Evolutionary conservation across 1,140 invertebrate genomes (phyloP).

Genomic region (Anoplophora glabripennis): DNA sequence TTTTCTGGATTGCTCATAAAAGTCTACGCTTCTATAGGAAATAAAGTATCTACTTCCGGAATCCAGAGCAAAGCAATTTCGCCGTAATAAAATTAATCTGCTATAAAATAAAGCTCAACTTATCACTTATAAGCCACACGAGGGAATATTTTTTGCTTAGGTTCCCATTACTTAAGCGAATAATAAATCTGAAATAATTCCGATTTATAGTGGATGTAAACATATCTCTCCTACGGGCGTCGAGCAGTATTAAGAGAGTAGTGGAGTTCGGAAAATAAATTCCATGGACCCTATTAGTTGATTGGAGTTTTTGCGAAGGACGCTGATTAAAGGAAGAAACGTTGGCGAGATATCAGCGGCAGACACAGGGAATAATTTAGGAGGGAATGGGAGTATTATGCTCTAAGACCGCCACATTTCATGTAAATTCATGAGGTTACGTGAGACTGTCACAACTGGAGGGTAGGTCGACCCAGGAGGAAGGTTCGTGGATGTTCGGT

Average conservation of each 20-base stretch:
- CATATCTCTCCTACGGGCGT: constrained; percentile 8
- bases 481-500: no score
- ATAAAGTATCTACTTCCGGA: no score
- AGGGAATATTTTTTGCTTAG: no score
- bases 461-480: constrained; percentile 1
- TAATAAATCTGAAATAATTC: constrained; percentile 23
- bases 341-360: constrained; percentile 16
- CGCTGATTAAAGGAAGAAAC: constrained; percentile 21
- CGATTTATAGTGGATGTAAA: constrained; percentile 17
- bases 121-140: no score
- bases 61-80: no score
- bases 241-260: constrained; percentile 9
- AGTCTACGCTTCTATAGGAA: no score
- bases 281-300: constrained; percentile 23
- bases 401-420: constrained; percentile 26
- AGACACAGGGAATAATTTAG: constrained; percentile 36
- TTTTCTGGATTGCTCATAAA: no score
- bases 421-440: constrained; percentile 39
- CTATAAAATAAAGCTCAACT: no score
- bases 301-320: constrained; percentile 21
- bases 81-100: no score
- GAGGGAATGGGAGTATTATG: constrained; percentile 34
- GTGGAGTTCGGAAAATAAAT: constrained; percentile 13
- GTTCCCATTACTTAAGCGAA: background rate
- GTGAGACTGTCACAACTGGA: constrained; percentile 34